Conservation (phyloP, 2,888 invertebrate species). For the Acrobasis repandana region DNA sequence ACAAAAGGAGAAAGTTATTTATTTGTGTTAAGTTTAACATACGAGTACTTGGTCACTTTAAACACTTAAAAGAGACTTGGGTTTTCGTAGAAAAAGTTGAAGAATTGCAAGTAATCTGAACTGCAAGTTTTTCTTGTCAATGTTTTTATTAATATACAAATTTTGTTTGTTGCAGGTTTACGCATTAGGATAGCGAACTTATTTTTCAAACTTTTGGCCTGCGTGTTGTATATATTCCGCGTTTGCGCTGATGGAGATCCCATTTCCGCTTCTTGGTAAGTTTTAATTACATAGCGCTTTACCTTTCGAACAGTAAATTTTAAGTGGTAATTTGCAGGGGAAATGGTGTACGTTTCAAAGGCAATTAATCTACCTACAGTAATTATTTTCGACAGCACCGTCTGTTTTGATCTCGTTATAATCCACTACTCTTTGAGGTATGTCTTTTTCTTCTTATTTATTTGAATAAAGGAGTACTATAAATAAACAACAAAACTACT, state of each 20-base stretch:
- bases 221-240: constrained; percentile 97
- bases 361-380: background rate
- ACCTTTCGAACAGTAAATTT: constrained; percentile 10
- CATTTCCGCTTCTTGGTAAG: constrained; percentile 94
- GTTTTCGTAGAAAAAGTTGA: too few relatives aligned
- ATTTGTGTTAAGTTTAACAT: too few relatives aligned
- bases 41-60: too few relatives aligned
- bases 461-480: too few relatives aligned
- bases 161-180: constrained; percentile 88
- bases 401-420: background rate
- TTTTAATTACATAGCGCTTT: constrained; percentile 34
- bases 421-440: too few relatives aligned
- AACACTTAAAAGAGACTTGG: too few relatives aligned
- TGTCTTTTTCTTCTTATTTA: too few relatives aligned
- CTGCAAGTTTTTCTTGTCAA: too few relatives aligned
- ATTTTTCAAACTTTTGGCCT: constrained; percentile 98
- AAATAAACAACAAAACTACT: too few relatives aligned
- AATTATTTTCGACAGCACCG: background rate
- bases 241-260: constrained; percentile 95
- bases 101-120: too few relatives aligned
- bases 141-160: background rate
- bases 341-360: background rate
- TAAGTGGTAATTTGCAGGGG: background rate
- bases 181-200: constrained; percentile 98
- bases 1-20: too few relatives aligned